phyloP scores from a whole-genome alignment of 2,888 invertebrate genomes.

The Dastarcus helophoroides region DNA sequence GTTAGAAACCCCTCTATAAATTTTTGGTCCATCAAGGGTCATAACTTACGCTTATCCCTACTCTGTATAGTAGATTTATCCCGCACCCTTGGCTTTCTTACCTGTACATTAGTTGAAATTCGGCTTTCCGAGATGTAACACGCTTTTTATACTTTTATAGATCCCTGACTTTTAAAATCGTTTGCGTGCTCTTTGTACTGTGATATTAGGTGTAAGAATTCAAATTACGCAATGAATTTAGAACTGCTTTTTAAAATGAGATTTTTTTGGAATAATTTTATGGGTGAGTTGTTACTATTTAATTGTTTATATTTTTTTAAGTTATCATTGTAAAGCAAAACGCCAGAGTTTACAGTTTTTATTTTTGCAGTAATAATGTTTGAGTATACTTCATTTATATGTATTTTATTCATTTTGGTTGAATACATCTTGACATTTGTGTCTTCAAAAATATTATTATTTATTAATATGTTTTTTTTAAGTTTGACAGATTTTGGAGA shows the following conservation, averaged over 20 bases:
- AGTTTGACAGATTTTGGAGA: no score
- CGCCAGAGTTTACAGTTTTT: no score
- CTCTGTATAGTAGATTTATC: conserved; percentile 14
- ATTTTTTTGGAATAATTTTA: conserved; percentile 23
- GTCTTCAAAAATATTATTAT: no score
- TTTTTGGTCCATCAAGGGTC: conserved; percentile 22
- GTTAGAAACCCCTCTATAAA: conserved; percentile 20
- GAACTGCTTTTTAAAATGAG: conserved; percentile 27
- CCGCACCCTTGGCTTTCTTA: conserved; percentile 22
- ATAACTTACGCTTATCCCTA: conserved; percentile 24
- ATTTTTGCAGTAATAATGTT: no score
- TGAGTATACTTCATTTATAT: no score
- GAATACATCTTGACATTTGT: no score
- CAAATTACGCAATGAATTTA: conserved; percentile 17
- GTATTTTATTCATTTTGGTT: no score
- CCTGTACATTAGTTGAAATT: conserved; percentile 21
- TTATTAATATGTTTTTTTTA: no score
- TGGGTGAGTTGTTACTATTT: conserved; percentile 27
- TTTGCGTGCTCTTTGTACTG: conserved; percentile 4
- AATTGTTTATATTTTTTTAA: no score
- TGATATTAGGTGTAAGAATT: conserved; percentile 8
- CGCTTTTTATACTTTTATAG: neutral
- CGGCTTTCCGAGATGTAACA: conserved; percentile 18
- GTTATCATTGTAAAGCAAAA: no score
- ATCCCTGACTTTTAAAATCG: conserved; percentile 1